Evolutionary conservation across 2,888 invertebrate species (phyloP).

Genomic region (Reticulitermes lucifugus): DNA sequence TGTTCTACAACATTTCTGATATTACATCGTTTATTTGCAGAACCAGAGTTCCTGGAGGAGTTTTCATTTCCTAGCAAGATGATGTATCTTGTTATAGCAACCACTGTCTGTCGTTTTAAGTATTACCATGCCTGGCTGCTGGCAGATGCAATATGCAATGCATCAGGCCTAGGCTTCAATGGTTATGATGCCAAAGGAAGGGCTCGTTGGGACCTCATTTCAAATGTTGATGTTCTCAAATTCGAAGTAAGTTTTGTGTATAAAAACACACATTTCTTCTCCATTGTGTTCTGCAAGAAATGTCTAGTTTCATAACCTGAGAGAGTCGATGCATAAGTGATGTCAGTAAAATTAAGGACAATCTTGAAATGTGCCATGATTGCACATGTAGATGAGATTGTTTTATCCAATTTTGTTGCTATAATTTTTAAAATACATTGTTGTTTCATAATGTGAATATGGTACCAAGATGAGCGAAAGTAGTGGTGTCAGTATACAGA

Average conservation of each 20-base stretch:
- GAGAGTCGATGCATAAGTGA: too few relatives aligned
- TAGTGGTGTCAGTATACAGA: too few relatives aligned
- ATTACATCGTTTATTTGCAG: conserved; percentile 60
- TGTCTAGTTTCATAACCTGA: too few relatives aligned
- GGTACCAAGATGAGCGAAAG: too few relatives aligned
- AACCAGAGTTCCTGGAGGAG: conserved; percentile 73
- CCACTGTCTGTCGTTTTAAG: conserved; percentile 86
- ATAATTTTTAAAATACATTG: too few relatives aligned
- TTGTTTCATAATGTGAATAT: too few relatives aligned
- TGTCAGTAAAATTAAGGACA: too few relatives aligned
- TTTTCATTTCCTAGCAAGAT: conserved; percentile 73
- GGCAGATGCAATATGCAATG: conserved; percentile 95
- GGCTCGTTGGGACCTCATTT: conserved; percentile 91
- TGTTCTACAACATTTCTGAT: too few relatives aligned
- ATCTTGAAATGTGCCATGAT: too few relatives aligned
- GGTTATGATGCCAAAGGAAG: conserved; percentile 83
- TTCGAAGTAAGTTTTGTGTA: conserved; percentile 78
- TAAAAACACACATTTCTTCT: neutral
- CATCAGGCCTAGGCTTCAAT: conserved; percentile 89
- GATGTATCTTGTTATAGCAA: conserved; percentile 80
- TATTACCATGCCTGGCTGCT: conserved; percentile 98
- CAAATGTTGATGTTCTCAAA: conserved; percentile 88
- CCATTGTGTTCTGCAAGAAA: too few relatives aligned
- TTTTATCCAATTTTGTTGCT: too few relatives aligned
- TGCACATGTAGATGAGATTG: too few relatives aligned